These are phyloP conservation scores for Clanis bilineata DNA, from an alignment of 2,888 invertebrate species.

Conservation along the genomic window DNA sequence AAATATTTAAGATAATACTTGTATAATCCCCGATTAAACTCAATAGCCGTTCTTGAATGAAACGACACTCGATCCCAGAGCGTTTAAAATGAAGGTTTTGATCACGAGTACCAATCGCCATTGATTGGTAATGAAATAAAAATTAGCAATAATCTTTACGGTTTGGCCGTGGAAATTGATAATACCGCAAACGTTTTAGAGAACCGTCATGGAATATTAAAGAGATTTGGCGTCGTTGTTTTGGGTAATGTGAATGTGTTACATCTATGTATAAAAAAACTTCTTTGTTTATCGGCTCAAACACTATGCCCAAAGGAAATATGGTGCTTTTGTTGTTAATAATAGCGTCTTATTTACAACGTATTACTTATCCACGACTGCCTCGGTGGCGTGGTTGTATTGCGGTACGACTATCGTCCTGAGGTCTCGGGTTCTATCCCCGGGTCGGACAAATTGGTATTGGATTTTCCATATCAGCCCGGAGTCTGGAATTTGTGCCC, in stretches of 20 bases:
- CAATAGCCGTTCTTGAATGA: background rate
- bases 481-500: no score
- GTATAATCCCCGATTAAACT: background rate
- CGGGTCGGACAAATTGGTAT: no score
- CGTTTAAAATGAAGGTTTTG: constrained; percentile 34
- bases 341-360: no score
- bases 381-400: no score
- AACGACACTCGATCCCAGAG: constrained; percentile 23
- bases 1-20: background rate
- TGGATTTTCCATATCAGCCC: no score
- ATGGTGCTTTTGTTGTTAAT: no score
- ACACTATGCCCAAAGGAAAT: background rate
- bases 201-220: constrained; percentile 55
- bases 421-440: no score
- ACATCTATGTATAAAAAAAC: constrained; percentile 5
- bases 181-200: constrained; percentile 51
- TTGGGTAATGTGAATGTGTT: background rate
- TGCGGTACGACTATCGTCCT: no score
- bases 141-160: constrained; percentile 40
- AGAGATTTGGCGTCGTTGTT: constrained; percentile 19
- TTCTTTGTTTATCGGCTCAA: constrained; percentile 18
- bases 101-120: constrained; percentile 35
- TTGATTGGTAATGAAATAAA: constrained; percentile 46
- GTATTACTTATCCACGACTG: no score
- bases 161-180: constrained; percentile 54